These are phyloP conservation scores for Monomorium pharaonis DNA, from an alignment of 1,140 invertebrate species.

Conservation along the genomic window DNA sequence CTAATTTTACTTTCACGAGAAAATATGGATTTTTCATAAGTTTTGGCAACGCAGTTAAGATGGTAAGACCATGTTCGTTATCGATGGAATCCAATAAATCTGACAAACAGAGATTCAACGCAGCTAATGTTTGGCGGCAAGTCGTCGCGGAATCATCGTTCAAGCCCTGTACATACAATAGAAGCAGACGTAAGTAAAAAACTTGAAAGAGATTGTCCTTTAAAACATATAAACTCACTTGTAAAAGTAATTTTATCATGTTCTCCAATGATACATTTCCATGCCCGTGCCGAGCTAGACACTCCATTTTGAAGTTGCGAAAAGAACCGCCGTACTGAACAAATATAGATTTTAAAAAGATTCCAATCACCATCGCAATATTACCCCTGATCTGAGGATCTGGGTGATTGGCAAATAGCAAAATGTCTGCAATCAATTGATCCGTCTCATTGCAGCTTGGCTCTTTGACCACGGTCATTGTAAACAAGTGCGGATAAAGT, in stretches of 20 bases:
- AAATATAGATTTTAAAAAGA: conserved; percentile 88
- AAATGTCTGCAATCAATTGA: conserved; percentile 89
- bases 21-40: conserved; percentile 93
- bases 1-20: conserved; percentile 92
- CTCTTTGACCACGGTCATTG: conserved; percentile 78
- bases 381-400: conserved; percentile 94
- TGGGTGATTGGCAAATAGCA: conserved; percentile 89
- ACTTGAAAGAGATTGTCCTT: background rate
- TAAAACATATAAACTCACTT: conserved; percentile 79
- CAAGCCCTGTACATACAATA: conserved; percentile 86
- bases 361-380: conserved; percentile 88
- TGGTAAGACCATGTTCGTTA: conserved; percentile 82
- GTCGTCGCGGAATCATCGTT: conserved; percentile 89
- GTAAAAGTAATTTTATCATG: conserved; percentile 85
- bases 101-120: conserved; percentile 87
- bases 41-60: conserved; percentile 88
- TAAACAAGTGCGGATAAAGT: conserved; percentile 90
- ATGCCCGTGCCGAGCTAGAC: conserved; percentile 75
- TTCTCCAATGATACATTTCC: conserved; percentile 81
- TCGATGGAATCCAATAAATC: conserved; percentile 87
- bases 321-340: conserved; percentile 86
- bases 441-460: conserved; percentile 75
- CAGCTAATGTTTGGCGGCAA: conserved; percentile 88
- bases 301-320: conserved; percentile 74
- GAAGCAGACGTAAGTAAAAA: conserved; percentile 8